Percentiles rank a stretch among this genome's conserved stretches.
These are phyloP conservation scores for Pedionomus torquatus DNA, from an alignment of 2,113 vertebrate genomes.

Conservation along the genomic window DNA sequence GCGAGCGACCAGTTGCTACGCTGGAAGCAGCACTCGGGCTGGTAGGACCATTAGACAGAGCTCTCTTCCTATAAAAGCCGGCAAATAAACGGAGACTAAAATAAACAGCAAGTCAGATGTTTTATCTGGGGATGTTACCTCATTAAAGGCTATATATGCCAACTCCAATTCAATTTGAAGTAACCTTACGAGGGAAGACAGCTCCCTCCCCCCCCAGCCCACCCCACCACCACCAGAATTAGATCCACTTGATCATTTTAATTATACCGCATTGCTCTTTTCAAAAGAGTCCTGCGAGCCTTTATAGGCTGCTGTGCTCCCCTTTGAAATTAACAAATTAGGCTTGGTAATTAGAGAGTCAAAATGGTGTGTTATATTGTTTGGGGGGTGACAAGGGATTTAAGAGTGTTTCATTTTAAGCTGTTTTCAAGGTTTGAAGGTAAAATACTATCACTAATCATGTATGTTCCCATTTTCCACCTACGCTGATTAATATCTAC, in stretches of 20 bases:
- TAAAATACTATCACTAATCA: constrained; percentile 58
- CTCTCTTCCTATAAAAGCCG: constrained; percentile 51
- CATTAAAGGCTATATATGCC: constrained; percentile 67
- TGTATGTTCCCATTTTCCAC: constrained; percentile 46
- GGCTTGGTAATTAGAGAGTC: constrained; percentile 65
- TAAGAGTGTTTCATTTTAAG: constrained; percentile 45
- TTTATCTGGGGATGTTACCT: constrained; percentile 66
- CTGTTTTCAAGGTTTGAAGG: constrained; percentile 33
- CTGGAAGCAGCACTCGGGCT: constrained; percentile 5
- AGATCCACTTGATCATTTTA: constrained; percentile 73
- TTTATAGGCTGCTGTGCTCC: constrained; percentile 60
- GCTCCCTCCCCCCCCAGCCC: neutral
- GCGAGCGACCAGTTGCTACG: neutral
- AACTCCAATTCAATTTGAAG: constrained; percentile 68
- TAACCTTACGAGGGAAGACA: constrained; percentile 42
- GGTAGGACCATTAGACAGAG: constrained; percentile 27
- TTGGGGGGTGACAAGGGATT: constrained; percentile 52
- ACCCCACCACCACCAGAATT: neutral
- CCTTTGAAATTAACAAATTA: constrained; percentile 70
- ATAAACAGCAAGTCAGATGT: constrained; percentile 69
- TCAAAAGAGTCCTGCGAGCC: constrained; percentile 43
- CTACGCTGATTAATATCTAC: constrained; percentile 48
- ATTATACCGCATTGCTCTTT: constrained; percentile 61
- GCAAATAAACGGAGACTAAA: constrained; percentile 60
- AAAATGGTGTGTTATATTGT: constrained; percentile 57